These are phyloP conservation scores for Yponomeuta sedellus DNA, from an alignment of 2,888 invertebrate species.

Conservation along the genomic window DNA sequence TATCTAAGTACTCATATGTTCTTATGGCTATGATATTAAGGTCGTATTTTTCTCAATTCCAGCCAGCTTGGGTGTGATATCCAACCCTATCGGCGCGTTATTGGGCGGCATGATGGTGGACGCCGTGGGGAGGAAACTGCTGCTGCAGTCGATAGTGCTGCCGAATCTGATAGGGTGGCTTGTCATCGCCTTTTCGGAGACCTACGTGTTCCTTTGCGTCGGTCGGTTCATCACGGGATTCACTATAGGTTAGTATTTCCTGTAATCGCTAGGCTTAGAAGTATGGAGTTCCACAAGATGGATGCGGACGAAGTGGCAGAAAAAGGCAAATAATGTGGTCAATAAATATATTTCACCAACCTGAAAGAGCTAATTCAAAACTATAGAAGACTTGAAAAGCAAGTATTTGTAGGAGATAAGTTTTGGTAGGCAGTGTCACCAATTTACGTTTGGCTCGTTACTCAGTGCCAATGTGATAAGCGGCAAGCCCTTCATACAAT, in stretches of 20 bases:
- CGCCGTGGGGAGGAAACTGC: conserved; percentile 77
- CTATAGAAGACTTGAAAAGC: too few relatives aligned
- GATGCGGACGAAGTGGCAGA: too few relatives aligned
- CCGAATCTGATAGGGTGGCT: conserved; percentile 83
- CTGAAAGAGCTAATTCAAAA: too few relatives aligned
- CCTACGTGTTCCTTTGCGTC: conserved; percentile 78
- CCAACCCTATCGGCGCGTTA: conserved; percentile 82
- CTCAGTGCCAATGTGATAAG: too few relatives aligned
- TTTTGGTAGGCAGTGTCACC: too few relatives aligned
- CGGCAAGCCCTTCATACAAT: too few relatives aligned
- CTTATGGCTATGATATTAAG: neutral
- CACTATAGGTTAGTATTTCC: conserved; percentile 72
- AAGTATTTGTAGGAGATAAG: too few relatives aligned
- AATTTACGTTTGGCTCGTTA: too few relatives aligned
- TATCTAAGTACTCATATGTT: too few relatives aligned
- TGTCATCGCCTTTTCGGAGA: conserved; percentile 79
- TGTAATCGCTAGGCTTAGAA: neutral
- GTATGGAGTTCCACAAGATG: neutral
- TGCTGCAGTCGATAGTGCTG: conserved; percentile 80
- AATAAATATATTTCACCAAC: too few relatives aligned
- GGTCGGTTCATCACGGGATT: conserved; percentile 83
- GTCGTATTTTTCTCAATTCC: conserved; percentile 28
- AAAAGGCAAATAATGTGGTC: too few relatives aligned
- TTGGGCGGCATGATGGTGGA: conserved; percentile 82
- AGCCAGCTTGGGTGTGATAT: conserved; percentile 84